phyloP scores from a whole-genome alignment of 1,140 invertebrate species.

The Drosophila cardini region DNA sequence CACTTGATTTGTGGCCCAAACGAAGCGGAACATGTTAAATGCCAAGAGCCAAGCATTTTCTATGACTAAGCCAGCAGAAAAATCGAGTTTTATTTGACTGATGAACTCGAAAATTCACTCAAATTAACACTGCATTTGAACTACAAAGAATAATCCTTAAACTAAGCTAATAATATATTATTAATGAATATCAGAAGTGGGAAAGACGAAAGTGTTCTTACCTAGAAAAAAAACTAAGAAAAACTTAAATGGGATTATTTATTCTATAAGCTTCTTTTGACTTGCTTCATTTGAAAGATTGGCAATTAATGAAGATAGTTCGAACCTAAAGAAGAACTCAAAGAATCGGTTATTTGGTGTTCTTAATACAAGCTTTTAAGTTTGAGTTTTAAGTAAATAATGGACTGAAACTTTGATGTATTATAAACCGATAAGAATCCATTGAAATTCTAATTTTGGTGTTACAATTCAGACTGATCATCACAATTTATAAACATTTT shows the following conservation, averaged over 20 bases:
- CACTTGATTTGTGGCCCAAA: slow-evolving; percentile 72
- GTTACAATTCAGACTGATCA: slow-evolving; percentile 13
- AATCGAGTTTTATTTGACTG: slow-evolving; percentile 41
- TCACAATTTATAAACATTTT: slow-evolving; percentile 16
- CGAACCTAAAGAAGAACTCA: too few relatives aligned
- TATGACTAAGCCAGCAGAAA: slow-evolving; percentile 26
- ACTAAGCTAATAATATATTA: too few relatives aligned
- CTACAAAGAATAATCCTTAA: neutral
- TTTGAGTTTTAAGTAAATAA: slow-evolving; percentile 13
- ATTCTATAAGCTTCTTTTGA: too few relatives aligned
- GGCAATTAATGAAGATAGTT: too few relatives aligned
- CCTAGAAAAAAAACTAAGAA: too few relatives aligned
- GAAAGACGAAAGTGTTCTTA: too few relatives aligned
- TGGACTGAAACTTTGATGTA: slow-evolving; percentile 4
- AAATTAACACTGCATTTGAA: slow-evolving; percentile 69
- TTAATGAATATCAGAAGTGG: too few relatives aligned
- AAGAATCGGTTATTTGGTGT: too few relatives aligned
- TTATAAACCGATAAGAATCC: neutral
- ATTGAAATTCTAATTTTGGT: slow-evolving; percentile 15
- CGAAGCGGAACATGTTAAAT: slow-evolving; percentile 34
- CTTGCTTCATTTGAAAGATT: too few relatives aligned
- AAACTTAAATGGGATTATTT: too few relatives aligned
- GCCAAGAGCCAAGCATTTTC: slow-evolving; percentile 14
- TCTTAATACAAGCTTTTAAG: neutral
- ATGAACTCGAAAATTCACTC: slow-evolving; percentile 70